Evolutionary conservation across 2,113 vertebrate genomes (phyloP), one percentile per base, ranked within the genome.

Genomic region (Myanophis thanlyinensis): DNA sequence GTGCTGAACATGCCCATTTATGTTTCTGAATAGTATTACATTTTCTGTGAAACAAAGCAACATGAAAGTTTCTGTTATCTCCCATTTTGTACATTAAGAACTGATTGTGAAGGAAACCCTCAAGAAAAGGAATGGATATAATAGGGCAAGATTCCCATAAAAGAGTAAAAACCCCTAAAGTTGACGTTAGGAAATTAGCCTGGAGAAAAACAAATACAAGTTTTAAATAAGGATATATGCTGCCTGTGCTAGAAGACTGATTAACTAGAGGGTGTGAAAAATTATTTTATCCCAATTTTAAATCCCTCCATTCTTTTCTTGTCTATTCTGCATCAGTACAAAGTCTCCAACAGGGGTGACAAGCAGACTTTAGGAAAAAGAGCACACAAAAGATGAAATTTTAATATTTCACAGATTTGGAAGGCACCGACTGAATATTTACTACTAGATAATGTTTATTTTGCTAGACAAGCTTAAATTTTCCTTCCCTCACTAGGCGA

Each of bases 301-400:
- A 59, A 90, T 93, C 88, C 18, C 88, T 49, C 86, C 1, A 35
- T 56, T 92, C 73, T 87, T 13, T 94, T 93, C 91, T 93, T 12
- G 30, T 59, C 47, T 86, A 92, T 95, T 44, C 89, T 18, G 44
- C 87, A 13, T 92, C 25, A 92, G 46, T 15, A 44, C 54, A 40
- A 47, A 49, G 93, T 40, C 3, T 89, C 93, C 54, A 49, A 35
- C 56, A 46, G 53, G 9, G 35, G 53, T 62, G 89, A 51, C 89
- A 91, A 80, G 15, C 0, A 0, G 93, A 87, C 4, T 88, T 92
- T 12, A 88, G 59, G 67, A 86, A 91, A 90, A 93, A 87, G 0
- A 91, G 15, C 40, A n/a, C 22, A 88, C 40, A 91, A 54, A 52
- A 23, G 89, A 11, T 52, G 52, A 86, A 3, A 40, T 2, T 13